These are phyloP conservation scores for Larimichthys crocea DNA, from an alignment of 2,113 vertebrate species.

Conservation along the genomic window DNA sequence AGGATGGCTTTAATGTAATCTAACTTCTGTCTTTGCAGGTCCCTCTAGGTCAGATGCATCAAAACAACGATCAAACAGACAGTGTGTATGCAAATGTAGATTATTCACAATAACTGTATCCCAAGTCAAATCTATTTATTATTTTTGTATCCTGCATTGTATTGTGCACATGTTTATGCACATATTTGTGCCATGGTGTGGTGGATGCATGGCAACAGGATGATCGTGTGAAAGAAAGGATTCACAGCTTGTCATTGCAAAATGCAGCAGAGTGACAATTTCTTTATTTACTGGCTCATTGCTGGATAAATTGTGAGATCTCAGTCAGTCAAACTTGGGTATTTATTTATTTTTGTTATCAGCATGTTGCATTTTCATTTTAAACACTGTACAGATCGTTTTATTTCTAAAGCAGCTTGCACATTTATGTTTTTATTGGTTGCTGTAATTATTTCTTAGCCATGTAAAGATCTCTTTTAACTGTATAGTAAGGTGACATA, in stretches of 20 bases:
- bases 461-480: too few species aligned
- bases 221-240: background rate
- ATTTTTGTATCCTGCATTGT: background rate
- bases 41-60: background rate
- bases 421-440: background rate
- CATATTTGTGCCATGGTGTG: background rate
- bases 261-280: background rate
- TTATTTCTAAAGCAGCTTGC: background rate
- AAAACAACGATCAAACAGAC: slow-evolving; percentile 9
- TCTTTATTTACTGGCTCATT: background rate
- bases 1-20: slow-evolving; percentile 10
- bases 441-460: too few species aligned
- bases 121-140: background rate
- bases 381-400: too few species aligned
- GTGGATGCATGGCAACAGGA: background rate
- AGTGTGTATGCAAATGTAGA: slow-evolving; percentile 69
- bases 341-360: background rate
- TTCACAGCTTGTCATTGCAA: background rate
- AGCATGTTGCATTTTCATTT: background rate
- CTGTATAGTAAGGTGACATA: too few species aligned
- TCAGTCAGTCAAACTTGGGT: background rate
- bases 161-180: background rate
- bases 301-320: background rate
- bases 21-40: slow-evolving; percentile 52
- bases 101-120: background rate